These are phyloP conservation scores for Craterocephalus amniculus DNA, from an alignment of 2,797 vertebrate species.

Conservation along the genomic window DNA sequence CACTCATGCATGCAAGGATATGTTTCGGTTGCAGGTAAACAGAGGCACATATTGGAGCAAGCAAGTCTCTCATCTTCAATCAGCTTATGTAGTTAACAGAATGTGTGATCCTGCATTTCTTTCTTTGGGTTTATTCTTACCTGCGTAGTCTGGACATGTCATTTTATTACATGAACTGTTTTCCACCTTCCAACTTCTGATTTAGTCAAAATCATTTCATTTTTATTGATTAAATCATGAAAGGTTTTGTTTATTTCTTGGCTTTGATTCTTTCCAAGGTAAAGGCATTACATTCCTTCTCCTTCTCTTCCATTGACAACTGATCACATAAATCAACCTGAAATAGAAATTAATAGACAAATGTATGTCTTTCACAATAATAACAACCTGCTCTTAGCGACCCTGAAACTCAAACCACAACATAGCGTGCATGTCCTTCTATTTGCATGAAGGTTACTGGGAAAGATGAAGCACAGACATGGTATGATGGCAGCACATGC, in stretches of 20 bases:
- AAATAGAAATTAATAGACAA: conserved; percentile 20
- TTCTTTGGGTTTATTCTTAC: background rate
- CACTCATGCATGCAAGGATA: background rate
- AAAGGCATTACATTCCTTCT: background rate
- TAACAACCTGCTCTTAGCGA: conserved; percentile 24
- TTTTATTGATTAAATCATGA: too few relatives aligned
- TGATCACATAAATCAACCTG: conserved; percentile 18
- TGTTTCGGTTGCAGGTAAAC: background rate
- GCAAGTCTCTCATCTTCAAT: accelerated
- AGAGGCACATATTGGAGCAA: background rate
- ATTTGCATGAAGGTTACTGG: conserved; percentile 61
- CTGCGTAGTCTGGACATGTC: background rate
- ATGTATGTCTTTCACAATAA: conserved; percentile 11
- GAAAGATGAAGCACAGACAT: conserved; percentile 50
- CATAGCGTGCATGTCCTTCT: conserved; percentile 32
- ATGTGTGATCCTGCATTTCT: background rate
- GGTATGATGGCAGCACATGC: conserved; percentile 33
- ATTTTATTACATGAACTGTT: background rate
- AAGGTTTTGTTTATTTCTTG: too few relatives aligned
- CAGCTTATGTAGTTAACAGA: background rate
- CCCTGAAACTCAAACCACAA: conserved; percentile 41
- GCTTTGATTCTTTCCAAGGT: background rate
- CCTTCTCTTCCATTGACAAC: background rate
- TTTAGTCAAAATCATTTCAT: background rate
- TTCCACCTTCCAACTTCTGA: background rate